Evolutionary conservation across 2,888 invertebrate genomes (phyloP), one percentile per base, ranked within the genome.

Genomic region (Balanococcus diminutus): DNA sequence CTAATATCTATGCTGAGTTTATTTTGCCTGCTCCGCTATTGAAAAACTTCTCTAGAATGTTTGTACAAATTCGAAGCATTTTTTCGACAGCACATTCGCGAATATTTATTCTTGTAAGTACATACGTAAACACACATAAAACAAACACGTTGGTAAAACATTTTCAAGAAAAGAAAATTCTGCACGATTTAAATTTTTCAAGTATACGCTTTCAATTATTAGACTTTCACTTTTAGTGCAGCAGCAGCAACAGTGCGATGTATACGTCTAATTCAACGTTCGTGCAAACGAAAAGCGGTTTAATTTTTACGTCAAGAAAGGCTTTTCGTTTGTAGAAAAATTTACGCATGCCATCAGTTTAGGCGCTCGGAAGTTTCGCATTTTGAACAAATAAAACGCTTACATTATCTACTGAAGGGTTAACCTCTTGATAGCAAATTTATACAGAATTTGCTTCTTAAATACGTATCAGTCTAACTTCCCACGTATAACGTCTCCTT

Each of bases 311-410:
- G 16, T 42, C 42, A 14, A 11, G 42, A 42, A 42, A 16, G 16
- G 42, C 9, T 42, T 42, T 14, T 14, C 42, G 9, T 42, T 42
- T 42, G 42, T 14, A 16, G 42, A 42, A 42, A 42, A 42, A 42
- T 42, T 42, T 42, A 42, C 61, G 11, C 28, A 67, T 9, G 4
- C 25, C n/a, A n/a, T n/a, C 3, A 67, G 61, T 25, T 25, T 25
- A 25, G 28, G 61, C 61, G 61, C 14, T n/a, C n/a, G n/a, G n/a
- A 67, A 67, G 61, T 67, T 67, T 25, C n/a, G n/a, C n/a, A n/a
- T n/a, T n/a, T n/a, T n/a, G n/a, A n/a, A 67, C 61, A 67, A 67
- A 67, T 67, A 67, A 67, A 67, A 75, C 75, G 75, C 75, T 36
- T 75, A 75, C 75, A 75, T 32, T 28, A 28, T 32, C 75, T 22